A percentile compares a stretch with the other conserved stretches of the same genome.
Conservation (phyloP, 2,888 invertebrate genomes). For the Caenorhabditis sp. region DNA sequence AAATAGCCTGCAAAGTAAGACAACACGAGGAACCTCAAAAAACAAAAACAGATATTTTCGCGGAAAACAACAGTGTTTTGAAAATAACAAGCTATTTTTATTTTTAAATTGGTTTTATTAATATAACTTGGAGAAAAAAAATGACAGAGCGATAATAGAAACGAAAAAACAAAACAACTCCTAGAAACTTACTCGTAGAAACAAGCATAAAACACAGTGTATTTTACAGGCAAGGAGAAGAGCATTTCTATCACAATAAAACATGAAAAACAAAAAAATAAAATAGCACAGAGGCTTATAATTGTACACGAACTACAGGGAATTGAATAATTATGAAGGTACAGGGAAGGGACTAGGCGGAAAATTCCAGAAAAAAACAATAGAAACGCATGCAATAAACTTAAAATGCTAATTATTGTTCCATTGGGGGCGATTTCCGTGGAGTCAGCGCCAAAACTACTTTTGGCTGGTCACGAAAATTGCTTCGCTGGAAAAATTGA, state of each 20-base stretch:
- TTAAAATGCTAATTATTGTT: constrained; percentile 4
- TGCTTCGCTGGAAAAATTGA: constrained; percentile 13
- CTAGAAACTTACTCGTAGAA: constrained; percentile 8
- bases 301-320: constrained; percentile 23
- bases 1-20: background rate
- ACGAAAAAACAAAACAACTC: background rate
- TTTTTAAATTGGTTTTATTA: constrained; percentile 11
- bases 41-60: constrained; percentile 4
- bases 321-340: background rate
- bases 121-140: constrained; percentile 9
- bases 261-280: constrained; percentile 20
- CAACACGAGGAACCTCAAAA: constrained; percentile 4
- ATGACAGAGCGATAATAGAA: constrained; percentile 3
- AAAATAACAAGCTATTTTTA: background rate
- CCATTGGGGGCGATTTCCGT: constrained; percentile 12
- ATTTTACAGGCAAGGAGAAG: background rate
- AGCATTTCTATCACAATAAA: constrained; percentile 1
- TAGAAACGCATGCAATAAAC: background rate
- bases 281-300: constrained; percentile 26
- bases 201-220: constrained; percentile 12
- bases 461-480: constrained; percentile 38
- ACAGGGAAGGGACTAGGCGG: constrained; percentile 1
- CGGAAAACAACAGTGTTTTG: background rate
- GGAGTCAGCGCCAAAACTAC: constrained; percentile 35
- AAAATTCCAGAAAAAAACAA: background rate